Evolutionary conservation across 2,888 invertebrate species (phyloP).

Genomic region (Blastobasis adustella): DNA sequence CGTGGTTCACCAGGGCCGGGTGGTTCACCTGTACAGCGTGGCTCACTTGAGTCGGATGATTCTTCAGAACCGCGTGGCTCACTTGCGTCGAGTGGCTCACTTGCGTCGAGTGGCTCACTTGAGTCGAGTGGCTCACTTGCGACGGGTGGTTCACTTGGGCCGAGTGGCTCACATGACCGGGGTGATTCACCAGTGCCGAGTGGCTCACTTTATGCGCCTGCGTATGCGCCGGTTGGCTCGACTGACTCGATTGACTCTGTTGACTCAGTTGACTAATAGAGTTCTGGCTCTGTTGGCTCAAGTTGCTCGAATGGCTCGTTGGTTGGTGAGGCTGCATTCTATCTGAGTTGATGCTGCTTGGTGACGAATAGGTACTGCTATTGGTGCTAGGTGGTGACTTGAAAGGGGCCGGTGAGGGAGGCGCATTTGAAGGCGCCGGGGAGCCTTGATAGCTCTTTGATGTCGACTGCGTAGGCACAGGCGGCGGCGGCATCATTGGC

Average conservation of each 20-base stretch:
- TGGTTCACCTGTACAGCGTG: too few species aligned
- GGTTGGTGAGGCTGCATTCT: neutral
- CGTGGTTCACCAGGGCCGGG: neutral
- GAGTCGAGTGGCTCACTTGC: neutral
- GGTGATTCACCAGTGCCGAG: too few species aligned
- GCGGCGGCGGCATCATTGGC: slow-evolving; percentile 54
- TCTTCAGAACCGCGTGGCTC: neutral
- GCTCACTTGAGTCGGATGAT: neutral
- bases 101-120: neutral
- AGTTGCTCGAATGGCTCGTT: too few species aligned
- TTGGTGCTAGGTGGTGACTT: slow-evolving; percentile 36
- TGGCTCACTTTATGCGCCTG: too few species aligned
- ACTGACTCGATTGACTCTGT: too few species aligned
- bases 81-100: neutral
- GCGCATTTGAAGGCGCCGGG: slow-evolving; percentile 16
- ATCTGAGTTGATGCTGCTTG: slow-evolving; percentile 8
- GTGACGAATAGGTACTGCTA: slow-evolving; percentile 20
- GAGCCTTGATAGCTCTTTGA: slow-evolving; percentile 26
- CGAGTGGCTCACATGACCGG: too few species aligned
- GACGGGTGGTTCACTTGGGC: neutral
- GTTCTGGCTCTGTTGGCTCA: too few species aligned
- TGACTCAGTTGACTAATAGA: too few species aligned
- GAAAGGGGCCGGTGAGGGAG: slow-evolving; percentile 19
- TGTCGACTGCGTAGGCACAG: slow-evolving; percentile 35
- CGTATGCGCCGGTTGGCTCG: too few species aligned